Evolutionary conservation across 2,797 vertebrate genomes (phyloP).

Genomic region (Tarsius wallacei): DNA sequence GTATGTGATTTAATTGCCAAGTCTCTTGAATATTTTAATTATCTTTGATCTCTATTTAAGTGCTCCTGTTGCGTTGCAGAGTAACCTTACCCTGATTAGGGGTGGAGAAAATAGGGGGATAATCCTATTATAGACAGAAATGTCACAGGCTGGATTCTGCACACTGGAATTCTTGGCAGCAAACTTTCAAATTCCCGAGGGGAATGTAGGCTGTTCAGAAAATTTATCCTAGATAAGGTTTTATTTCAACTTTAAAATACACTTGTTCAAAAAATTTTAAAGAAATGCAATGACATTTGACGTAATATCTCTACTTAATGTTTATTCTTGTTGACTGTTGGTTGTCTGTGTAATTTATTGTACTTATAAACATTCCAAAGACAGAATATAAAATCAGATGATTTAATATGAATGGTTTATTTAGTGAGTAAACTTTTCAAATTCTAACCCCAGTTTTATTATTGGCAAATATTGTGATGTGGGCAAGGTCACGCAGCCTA

Average conservation of each 20-base stretch:
- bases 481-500: constrained; percentile 87
- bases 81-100: constrained; percentile 27
- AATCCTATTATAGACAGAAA: constrained; percentile 46
- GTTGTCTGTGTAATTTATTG: constrained; percentile 87
- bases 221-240: constrained; percentile 49
- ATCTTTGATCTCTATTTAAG: constrained; percentile 19
- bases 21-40: constrained; percentile 54
- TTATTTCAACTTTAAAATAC: constrained; percentile 69
- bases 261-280: constrained; percentile 47
- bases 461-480: constrained; percentile 86
- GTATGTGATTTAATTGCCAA: background rate
- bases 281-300: background rate
- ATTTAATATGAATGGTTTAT: constrained; percentile 90
- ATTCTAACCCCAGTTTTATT: constrained; percentile 87
- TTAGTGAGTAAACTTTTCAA: constrained; percentile 89
- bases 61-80: background rate
- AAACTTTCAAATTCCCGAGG: constrained; percentile 16
- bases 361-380: constrained; percentile 83
- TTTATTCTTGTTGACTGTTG: constrained; percentile 84
- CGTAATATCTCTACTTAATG: background rate
- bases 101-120: constrained; percentile 19
- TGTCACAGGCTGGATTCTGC: constrained; percentile 53
- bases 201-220: constrained; percentile 58
- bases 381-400: constrained; percentile 88
- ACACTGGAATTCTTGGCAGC: constrained; percentile 31